Conservation (phyloP, 2,888 invertebrate genomes). For the Dolichomitus sp. region DNA sequence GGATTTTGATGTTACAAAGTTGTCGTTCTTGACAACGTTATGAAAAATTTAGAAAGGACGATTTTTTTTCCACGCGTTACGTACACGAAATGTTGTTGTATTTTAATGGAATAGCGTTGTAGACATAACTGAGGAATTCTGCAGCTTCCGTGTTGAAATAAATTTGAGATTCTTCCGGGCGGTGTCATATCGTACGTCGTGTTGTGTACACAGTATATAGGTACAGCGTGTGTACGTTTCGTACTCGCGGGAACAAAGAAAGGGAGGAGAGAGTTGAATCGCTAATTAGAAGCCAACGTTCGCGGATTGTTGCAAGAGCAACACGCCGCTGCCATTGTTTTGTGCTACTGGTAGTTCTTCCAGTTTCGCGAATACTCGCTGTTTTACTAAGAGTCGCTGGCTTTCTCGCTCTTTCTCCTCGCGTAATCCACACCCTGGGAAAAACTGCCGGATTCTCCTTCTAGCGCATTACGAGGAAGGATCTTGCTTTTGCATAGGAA, state of each 20-base stretch:
- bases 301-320: constrained; percentile 62
- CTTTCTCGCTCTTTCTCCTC: constrained; percentile 28
- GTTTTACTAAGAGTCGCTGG: neutral
- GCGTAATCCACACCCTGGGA: constrained; percentile 53
- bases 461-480: constrained; percentile 40
- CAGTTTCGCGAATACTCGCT: constrained; percentile 45
- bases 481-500: constrained; percentile 19
- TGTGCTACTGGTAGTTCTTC: neutral
- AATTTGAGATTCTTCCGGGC: constrained; percentile 27
- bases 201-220: neutral
- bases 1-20: constrained; percentile 8
- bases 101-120: constrained; percentile 6
- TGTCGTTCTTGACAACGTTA: neutral
- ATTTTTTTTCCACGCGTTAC: constrained; percentile 27
- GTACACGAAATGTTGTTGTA: constrained; percentile 33
- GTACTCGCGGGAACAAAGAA: constrained; percentile 63
- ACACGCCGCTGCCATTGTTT: constrained; percentile 58
- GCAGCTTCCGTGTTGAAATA: constrained; percentile 12
- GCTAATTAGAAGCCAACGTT: constrained; percentile 66
- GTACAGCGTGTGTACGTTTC: constrained; percentile 48
- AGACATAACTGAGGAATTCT: constrained; percentile 11
- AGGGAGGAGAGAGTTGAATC: constrained; percentile 68
- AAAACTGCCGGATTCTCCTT: constrained; percentile 45
- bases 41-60: constrained; percentile 34
- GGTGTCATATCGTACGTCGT: neutral